Percentiles rank a stretch among this genome's conserved stretches.
Conservation (phyloP, 1,140 invertebrate species). For the Chymomyza costata region DNA sequence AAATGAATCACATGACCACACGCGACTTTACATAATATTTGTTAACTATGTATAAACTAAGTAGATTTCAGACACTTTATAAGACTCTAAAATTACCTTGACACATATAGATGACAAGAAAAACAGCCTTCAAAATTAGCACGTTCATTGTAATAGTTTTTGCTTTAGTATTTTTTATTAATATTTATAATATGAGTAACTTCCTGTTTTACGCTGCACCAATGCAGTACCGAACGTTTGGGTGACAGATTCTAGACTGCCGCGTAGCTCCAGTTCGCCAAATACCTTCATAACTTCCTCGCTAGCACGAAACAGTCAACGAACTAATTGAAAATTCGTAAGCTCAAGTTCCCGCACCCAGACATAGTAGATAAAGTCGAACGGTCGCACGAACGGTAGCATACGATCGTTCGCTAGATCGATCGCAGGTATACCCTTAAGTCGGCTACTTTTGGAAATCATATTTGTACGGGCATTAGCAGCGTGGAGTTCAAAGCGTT, state of each 20-base stretch:
- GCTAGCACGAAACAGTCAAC: slow-evolving; percentile 46
- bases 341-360: slow-evolving; percentile 60
- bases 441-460: slow-evolving; percentile 33
- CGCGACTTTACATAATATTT: not conserved
- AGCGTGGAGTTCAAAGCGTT: slow-evolving; percentile 1
- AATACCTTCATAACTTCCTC: slow-evolving; percentile 68
- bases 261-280: slow-evolving; percentile 46
- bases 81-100: slow-evolving; percentile 45
- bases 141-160: slow-evolving; percentile 34
- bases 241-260: slow-evolving; percentile 59
- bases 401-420: slow-evolving; percentile 50
- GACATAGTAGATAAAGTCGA: slow-evolving; percentile 15
- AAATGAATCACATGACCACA: slow-evolving; percentile 28
- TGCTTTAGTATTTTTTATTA: slow-evolving; percentile 6
- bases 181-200: not conserved
- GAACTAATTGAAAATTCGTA: slow-evolving; percentile 73
- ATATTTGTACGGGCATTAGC: slow-evolving; percentile 28
- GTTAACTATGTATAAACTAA: too few species aligned
- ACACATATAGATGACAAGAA: slow-evolving; percentile 45
- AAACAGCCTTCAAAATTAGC: slow-evolving; percentile 23
- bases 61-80: too few species aligned
- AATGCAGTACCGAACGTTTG: slow-evolving; percentile 53
- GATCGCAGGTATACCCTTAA: slow-evolving; percentile 28
- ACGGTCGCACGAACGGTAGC: slow-evolving; percentile 36
- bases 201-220: slow-evolving; percentile 20